These are phyloP conservation scores for Rhea pennata DNA, from an alignment of 2,113 vertebrate genomes.

Conservation along the genomic window DNA sequence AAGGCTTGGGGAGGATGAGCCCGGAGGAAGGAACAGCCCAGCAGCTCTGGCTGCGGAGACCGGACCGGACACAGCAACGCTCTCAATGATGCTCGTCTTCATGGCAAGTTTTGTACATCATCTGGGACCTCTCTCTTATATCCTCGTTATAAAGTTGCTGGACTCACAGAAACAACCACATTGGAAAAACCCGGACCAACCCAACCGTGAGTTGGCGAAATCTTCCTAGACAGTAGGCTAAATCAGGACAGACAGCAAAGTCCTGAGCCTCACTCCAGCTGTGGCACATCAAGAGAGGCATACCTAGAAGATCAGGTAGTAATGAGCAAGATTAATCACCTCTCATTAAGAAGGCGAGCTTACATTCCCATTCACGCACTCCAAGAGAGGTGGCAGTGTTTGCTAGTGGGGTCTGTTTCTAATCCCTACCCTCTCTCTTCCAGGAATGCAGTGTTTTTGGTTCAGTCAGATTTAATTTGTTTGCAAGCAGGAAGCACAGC, in stretches of 20 bases:
- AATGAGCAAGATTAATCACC: background rate
- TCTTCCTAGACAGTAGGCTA: background rate
- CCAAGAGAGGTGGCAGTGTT: background rate
- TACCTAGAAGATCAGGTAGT: background rate
- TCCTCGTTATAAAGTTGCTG: background rate
- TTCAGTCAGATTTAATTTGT: background rate
- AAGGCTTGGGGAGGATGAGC: background rate
- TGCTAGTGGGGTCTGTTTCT: background rate
- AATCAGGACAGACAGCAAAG: background rate
- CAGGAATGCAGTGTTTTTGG: fast-evolving
- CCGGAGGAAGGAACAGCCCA: background rate
- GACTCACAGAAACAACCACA: background rate
- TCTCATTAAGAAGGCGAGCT: background rate
- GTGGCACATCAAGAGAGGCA: too few relatives aligned
- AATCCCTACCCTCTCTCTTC: background rate
- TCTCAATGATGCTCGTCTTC: background rate
- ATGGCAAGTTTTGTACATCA: fast-evolving
- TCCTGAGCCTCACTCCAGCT: background rate
- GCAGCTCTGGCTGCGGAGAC: too few relatives aligned
- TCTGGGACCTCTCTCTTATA: fast-evolving
- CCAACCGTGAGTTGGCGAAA: fast-evolving
- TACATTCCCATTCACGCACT: background rate
- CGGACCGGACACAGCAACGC: too few relatives aligned
- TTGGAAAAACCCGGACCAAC: background rate
- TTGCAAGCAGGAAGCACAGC: background rate